A percentile compares a stretch with the other conserved stretches of the same genome.
phyloP scores from a whole-genome alignment of 1,140 invertebrate genomes.

The Danaus melanippus region DNA sequence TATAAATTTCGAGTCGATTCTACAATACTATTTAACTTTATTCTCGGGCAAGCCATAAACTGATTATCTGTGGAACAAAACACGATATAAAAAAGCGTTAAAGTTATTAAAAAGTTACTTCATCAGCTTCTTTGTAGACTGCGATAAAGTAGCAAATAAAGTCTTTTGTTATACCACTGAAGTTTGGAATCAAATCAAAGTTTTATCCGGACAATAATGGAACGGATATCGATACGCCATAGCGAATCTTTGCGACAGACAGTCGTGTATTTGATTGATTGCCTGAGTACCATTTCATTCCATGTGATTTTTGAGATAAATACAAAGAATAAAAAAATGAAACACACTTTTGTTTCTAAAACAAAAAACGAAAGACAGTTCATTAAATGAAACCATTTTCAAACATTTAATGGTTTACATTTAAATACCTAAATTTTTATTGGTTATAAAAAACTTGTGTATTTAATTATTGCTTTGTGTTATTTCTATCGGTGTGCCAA shows the following conservation, averaged over 20 bases:
- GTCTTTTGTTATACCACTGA: conserved; percentile 52
- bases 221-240: conserved; percentile 55
- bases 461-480: conserved; percentile 3
- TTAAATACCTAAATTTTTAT: too few relatives aligned
- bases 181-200: conserved; percentile 65
- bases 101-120: conserved; percentile 37
- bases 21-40: conserved; percentile 1
- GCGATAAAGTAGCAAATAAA: conserved; percentile 51
- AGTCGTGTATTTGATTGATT: conserved; percentile 7
- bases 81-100: conserved; percentile 7
- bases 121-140: conserved; percentile 28
- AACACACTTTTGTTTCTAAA: neutral
- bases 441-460: neutral
- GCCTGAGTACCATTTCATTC: neutral
- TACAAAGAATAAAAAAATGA: neutral
- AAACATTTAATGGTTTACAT: too few relatives aligned
- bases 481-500: conserved; percentile 17
- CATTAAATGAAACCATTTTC: too few relatives aligned
- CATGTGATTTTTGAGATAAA: too few relatives aligned
- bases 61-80: conserved; percentile 1
- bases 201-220: conserved; percentile 64
- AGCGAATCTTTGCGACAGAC: conserved; percentile 37
- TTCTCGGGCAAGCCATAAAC: neutral
- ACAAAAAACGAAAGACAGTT: too few relatives aligned
- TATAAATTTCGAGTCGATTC: neutral